A percentile compares a stretch with the other conserved stretches of the same genome.
Conservation (phyloP, 1,140 invertebrate genomes). For the Zaprionus vittiger region DNA sequence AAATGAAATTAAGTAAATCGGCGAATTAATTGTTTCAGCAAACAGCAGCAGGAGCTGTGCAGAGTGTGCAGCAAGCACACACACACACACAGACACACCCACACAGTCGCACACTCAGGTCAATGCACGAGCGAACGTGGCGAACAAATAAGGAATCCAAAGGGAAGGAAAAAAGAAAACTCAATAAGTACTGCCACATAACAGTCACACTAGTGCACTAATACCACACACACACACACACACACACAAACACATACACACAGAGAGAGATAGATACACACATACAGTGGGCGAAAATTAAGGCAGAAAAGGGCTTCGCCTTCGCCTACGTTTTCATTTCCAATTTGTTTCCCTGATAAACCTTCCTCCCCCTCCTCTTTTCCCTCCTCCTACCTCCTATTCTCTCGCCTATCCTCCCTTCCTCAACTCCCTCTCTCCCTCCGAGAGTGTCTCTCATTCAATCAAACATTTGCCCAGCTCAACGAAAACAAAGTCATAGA, state of each 20-base stretch:
- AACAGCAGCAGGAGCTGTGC: constrained; percentile 10
- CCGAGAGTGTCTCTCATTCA: constrained; percentile 14
- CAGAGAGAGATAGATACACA: constrained; percentile 6
- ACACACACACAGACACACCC: constrained; percentile 3
- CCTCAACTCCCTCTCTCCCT: neutral
- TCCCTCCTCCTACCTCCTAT: neutral
- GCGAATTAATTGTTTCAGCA: constrained; percentile 63
- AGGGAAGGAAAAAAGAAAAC: constrained; percentile 9
- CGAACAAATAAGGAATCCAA: neutral
- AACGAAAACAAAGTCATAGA: constrained; percentile 51
- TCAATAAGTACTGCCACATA: constrained; percentile 20
- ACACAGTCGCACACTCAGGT: constrained; percentile 17
- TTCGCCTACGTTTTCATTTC: constrained; percentile 25
- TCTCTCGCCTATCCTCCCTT: neutral
- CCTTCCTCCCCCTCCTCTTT: neutral
- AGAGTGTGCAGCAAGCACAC: constrained; percentile 11
- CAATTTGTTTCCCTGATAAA: constrained; percentile 17
- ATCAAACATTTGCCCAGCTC: constrained; percentile 55
- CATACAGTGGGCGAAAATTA: constrained; percentile 20
- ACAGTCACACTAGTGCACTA: constrained; percentile 1
- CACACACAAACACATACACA: constrained; percentile 1
- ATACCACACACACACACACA: neutral
- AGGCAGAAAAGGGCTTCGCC: constrained; percentile 27
- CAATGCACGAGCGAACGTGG: constrained; percentile 29
- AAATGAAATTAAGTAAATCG: constrained; percentile 67